phyloP scores from a whole-genome alignment of 2,888 invertebrate species.

The Amiota communis region DNA sequence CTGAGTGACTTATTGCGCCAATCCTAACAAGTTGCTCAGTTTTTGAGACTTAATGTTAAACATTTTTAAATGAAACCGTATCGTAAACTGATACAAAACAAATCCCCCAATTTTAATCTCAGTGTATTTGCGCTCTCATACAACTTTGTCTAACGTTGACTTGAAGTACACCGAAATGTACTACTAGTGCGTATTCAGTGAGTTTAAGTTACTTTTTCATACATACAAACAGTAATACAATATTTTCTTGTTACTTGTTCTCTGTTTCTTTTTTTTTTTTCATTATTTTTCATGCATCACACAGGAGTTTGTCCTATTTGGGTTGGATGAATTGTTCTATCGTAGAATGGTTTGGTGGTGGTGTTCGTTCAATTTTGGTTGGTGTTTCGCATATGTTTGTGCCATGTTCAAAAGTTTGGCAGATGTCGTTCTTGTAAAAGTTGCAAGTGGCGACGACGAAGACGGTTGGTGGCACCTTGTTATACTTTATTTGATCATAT shows the following conservation, averaged over 20 bases:
- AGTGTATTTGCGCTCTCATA: background rate
- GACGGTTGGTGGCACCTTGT: background rate
- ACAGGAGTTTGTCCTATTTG: conserved; percentile 35
- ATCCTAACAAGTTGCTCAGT: too few relatives aligned
- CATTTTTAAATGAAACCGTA: too few relatives aligned
- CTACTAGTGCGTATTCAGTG: background rate
- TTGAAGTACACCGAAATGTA: background rate
- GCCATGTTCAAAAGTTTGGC: conserved; percentile 29
- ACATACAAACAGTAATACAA: conserved; percentile 6
- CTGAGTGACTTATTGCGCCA: too few relatives aligned
- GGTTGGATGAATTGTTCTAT: background rate
- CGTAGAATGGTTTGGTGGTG: background rate
- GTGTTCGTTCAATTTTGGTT: too few relatives aligned
- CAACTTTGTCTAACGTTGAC: background rate
- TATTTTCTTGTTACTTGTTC: conserved; percentile 24
- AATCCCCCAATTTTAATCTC: background rate
- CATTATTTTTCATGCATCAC: conserved; percentile 12
- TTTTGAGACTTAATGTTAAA: too few relatives aligned
- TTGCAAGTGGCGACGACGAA: conserved; percentile 33
- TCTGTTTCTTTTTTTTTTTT: background rate
- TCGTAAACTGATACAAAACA: too few relatives aligned
- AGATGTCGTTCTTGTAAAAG: conserved; percentile 43
- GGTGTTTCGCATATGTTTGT: conserved; percentile 12
- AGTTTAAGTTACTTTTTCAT: conserved; percentile 28
- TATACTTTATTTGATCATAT: too few relatives aligned